phyloP scores from a whole-genome alignment of 2,888 invertebrate genomes.

The Halictus ligatus region DNA sequence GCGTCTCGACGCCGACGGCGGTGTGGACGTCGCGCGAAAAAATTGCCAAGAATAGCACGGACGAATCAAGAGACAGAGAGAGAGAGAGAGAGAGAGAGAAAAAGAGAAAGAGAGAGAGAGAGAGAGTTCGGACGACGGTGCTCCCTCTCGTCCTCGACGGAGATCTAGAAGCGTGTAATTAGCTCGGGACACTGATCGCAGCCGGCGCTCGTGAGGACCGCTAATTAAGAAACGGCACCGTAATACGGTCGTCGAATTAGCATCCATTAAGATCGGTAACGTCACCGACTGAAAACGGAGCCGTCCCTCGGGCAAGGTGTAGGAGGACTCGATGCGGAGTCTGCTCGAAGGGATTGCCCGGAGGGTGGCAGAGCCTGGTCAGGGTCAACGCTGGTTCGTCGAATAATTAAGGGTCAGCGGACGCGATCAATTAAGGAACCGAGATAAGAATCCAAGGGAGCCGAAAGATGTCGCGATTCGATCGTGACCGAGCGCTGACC shows the following conservation, averaged over 20 bases:
- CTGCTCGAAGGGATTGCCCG: not conserved
- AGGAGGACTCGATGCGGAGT: conserved; percentile 32
- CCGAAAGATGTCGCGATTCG: conserved; percentile 65
- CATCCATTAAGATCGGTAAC: conserved; percentile 70
- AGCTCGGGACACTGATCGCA: conserved; percentile 66
- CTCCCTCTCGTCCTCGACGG: conserved; percentile 1
- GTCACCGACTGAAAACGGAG: conserved; percentile 66
- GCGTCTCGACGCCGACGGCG: not conserved
- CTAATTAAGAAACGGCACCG: conserved; percentile 75
- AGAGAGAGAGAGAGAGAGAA: not conserved
- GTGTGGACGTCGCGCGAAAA: not conserved
- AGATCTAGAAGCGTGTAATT: conserved; percentile 69
- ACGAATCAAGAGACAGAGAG: not conserved
- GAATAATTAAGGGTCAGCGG: conserved; percentile 74
- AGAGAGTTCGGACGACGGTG: not conserved
- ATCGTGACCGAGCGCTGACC: conserved; percentile 55
- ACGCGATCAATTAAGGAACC: conserved; percentile 71
- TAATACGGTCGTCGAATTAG: conserved; percentile 77
- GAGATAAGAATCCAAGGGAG: conserved; percentile 65
- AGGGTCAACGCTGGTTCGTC: conserved; percentile 64
- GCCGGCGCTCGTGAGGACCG: conserved; percentile 65
- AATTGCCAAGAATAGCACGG: not conserved
- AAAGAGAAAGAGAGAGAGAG: not conserved
- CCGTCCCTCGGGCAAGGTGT: conserved; percentile 49
- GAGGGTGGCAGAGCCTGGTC: conserved; percentile 8